A percentile compares a stretch with the other conserved stretches of the same genome.
These are phyloP conservation scores for Dendrolimus pini DNA, from an alignment of 2,888 invertebrate genomes.

Conservation along the genomic window DNA sequence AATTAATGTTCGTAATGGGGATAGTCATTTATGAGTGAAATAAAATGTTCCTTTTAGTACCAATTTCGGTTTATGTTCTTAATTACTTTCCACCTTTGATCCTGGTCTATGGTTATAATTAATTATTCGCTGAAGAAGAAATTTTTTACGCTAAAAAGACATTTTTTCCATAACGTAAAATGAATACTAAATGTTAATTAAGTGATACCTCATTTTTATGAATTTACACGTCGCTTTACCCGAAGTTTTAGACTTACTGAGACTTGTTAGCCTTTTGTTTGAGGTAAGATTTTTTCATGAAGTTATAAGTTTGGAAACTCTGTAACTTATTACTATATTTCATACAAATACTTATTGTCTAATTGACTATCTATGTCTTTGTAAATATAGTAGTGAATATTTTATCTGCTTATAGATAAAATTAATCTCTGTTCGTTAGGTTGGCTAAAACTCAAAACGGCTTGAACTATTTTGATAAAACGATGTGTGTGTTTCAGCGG, in stretches of 20 bases:
- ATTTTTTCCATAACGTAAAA: neutral
- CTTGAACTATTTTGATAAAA: too few relatives aligned
- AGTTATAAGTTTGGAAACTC: neutral
- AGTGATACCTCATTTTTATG: neutral
- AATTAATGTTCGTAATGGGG: too few relatives aligned
- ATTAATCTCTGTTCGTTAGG: too few relatives aligned
- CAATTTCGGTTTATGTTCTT: neutral
- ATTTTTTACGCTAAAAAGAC: neutral
- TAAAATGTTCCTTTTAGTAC: neutral
- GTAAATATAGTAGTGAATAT: too few relatives aligned
- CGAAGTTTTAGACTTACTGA: neutral
- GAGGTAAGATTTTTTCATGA: neutral
- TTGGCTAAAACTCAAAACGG: too few relatives aligned
- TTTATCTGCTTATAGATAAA: too few relatives aligned
- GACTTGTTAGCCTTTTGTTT: neutral
- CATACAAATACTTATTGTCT: too few relatives aligned
- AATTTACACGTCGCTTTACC: neutral
- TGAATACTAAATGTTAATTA: neutral
- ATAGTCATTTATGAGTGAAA: neutral
- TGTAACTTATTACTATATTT: neutral
- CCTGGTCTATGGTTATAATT: neutral
- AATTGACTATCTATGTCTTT: too few relatives aligned
- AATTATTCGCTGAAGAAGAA: neutral
- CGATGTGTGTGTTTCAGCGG: too few relatives aligned
- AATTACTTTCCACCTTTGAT: neutral